Conservation (phyloP, 2,797 vertebrate genomes). For the Poecilia velifera region DNA sequence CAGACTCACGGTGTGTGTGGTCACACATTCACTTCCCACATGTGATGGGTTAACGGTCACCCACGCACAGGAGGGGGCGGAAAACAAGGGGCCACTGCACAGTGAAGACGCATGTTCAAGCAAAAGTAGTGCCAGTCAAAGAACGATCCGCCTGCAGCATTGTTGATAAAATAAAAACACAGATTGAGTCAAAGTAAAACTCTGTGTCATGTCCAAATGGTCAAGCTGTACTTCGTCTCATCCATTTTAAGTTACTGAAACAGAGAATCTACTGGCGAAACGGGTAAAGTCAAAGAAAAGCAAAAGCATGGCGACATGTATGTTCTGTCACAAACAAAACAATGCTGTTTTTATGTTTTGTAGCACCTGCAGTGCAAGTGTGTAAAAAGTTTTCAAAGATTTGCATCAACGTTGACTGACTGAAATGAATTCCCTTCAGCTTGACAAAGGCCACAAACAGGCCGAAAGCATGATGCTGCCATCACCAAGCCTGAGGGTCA, state of each 20-base stretch:
- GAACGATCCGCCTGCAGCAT: slow-evolving; percentile 12
- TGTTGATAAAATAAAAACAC: slow-evolving; percentile 11
- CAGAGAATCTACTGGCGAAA: neutral
- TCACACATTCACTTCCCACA: slow-evolving; percentile 70
- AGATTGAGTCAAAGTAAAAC: neutral
- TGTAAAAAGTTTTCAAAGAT: neutral
- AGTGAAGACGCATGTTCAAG: slow-evolving; percentile 19
- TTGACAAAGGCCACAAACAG: neutral
- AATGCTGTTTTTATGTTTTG: neutral
- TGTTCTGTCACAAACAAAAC: neutral
- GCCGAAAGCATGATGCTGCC: neutral
- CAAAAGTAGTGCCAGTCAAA: slow-evolving; percentile 10
- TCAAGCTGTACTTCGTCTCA: neutral
- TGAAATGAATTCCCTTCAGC: neutral
- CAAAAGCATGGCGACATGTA: neutral
- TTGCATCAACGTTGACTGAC: neutral
- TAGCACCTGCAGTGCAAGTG: neutral
- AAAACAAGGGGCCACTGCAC: slow-evolving; percentile 12
- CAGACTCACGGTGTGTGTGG: slow-evolving; percentile 70
- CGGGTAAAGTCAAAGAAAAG: neutral
- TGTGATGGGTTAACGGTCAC: slow-evolving; percentile 68
- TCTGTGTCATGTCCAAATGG: neutral
- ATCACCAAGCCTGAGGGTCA: neutral
- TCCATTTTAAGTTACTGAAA: neutral
- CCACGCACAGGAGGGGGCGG: slow-evolving; percentile 21